Evolutionary conservation across 2,888 invertebrate genomes (phyloP).

Genomic region (Dioctria rufipes): DNA sequence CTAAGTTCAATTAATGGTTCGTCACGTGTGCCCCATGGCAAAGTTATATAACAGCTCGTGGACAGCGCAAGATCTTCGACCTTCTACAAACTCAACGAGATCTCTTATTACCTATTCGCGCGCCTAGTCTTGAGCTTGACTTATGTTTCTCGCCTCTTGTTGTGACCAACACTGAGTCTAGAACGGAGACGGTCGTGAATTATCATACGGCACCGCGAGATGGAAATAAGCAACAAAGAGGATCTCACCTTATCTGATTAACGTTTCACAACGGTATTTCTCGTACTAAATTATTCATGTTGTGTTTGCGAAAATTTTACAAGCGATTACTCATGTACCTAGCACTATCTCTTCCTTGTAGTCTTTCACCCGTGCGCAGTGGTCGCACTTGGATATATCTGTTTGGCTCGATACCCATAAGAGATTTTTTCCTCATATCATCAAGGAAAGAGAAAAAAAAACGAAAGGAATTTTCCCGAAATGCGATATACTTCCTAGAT

Average conservation of each 20-base stretch:
- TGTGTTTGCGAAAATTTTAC: slow-evolving; percentile 58
- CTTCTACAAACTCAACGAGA: slow-evolving; percentile 38
- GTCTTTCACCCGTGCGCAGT: slow-evolving; percentile 31
- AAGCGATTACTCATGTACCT: slow-evolving; percentile 59
- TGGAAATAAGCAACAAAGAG: slow-evolving; percentile 51
- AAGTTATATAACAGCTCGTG: slow-evolving; percentile 44
- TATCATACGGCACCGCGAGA: slow-evolving; percentile 50
- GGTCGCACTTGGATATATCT: background rate
- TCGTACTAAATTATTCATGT: slow-evolving; percentile 60
- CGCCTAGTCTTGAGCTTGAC: slow-evolving; percentile 39
- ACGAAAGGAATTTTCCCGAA: slow-evolving; percentile 46
- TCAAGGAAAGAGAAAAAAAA: slow-evolving; percentile 18
- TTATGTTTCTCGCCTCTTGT: slow-evolving; percentile 46
- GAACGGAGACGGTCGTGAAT: slow-evolving; percentile 36
- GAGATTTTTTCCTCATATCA: slow-evolving; percentile 24
- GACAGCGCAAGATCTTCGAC: slow-evolving; percentile 56
- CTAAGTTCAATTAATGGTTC: slow-evolving; percentile 56
- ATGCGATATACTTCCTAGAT: slow-evolving; percentile 51
- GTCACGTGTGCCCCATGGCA: slow-evolving; percentile 53
- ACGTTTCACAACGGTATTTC: slow-evolving; percentile 59
- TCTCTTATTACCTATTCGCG: slow-evolving; percentile 41
- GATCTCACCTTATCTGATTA: slow-evolving; percentile 58
- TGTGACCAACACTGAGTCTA: slow-evolving; percentile 9
- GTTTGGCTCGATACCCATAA: background rate
- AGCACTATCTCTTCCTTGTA: slow-evolving; percentile 55